Percentiles rank a stretch among this genome's conserved stretches.
phyloP scores from a whole-genome alignment of 2,113 vertebrate genomes.

The Leptodactylus fuscus region DNA sequence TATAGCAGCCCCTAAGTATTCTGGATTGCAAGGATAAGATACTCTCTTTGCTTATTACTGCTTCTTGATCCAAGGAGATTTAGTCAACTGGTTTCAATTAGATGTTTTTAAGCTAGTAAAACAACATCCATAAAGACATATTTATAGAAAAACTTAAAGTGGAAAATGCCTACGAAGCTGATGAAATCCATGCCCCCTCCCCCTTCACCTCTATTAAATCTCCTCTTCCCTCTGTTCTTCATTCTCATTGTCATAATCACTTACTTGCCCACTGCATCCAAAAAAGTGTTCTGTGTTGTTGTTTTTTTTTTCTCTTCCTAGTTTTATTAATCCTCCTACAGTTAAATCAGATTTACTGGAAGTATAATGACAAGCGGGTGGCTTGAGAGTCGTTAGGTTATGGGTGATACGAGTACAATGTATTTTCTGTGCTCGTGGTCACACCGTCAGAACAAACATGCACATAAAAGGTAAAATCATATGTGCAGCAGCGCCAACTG shows the following conservation, averaged over 20 bases:
- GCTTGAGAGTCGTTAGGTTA: slow-evolving; percentile 68
- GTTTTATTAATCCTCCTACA: slow-evolving; percentile 71
- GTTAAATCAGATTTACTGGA: slow-evolving; percentile 71
- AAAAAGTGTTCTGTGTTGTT: slow-evolving; percentile 61
- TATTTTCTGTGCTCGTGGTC: slow-evolving; percentile 70
- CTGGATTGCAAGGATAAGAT: slow-evolving; percentile 76
- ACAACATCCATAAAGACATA: slow-evolving; percentile 76
- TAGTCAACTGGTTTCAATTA: slow-evolving; percentile 83
- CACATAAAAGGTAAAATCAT: slow-evolving; percentile 70
- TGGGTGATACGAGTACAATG: slow-evolving; percentile 71
- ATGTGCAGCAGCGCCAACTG: slow-evolving; percentile 64
- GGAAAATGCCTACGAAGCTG: slow-evolving; percentile 70
- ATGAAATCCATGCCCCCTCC: slow-evolving; percentile 65
- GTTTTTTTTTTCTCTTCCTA: slow-evolving; percentile 20
- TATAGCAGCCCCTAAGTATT: slow-evolving; percentile 68
- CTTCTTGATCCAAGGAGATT: slow-evolving; percentile 78
- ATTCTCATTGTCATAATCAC: slow-evolving; percentile 59
- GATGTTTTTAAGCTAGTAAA: slow-evolving; percentile 80
- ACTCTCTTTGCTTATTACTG: slow-evolving; percentile 74
- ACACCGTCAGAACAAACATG: slow-evolving; percentile 71
- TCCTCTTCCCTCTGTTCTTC: slow-evolving; percentile 40
- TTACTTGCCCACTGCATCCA: slow-evolving; percentile 69
- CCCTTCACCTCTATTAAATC: slow-evolving; percentile 37
- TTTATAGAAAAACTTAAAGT: slow-evolving; percentile 76
- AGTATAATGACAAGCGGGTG: slow-evolving; percentile 70